phyloP scores from a whole-genome alignment of 2,888 invertebrate genomes.

The Megamerina dolium region DNA sequence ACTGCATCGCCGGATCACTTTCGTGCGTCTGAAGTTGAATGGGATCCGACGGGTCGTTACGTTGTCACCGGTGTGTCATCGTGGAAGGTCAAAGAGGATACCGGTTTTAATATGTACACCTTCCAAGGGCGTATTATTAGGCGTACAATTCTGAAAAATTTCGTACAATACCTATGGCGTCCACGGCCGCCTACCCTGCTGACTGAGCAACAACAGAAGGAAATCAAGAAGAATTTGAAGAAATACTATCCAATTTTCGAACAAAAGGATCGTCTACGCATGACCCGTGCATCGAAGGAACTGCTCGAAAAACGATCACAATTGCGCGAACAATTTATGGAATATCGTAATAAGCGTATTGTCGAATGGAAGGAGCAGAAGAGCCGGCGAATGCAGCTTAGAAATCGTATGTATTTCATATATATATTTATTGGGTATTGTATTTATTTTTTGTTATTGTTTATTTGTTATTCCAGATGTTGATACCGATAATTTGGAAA shows the following conservation, averaged over 20 bases:
- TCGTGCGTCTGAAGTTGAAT: constrained; percentile 89
- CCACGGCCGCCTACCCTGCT: constrained; percentile 87
- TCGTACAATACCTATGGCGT: constrained; percentile 93
- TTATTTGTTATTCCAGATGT: constrained; percentile 60
- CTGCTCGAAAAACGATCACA: constrained; percentile 85
- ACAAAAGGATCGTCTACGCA: constrained; percentile 88
- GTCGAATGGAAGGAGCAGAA: constrained; percentile 74
- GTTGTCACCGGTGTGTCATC: constrained; percentile 92
- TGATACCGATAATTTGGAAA: constrained; percentile 89
- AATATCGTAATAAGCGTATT: constrained; percentile 69
- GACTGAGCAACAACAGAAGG: constrained; percentile 78
- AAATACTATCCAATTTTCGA: constrained; percentile 95
- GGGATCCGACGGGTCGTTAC: constrained; percentile 99
- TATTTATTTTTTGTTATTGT: not conserved
- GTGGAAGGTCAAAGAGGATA: constrained; percentile 91
- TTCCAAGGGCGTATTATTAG: constrained; percentile 79
- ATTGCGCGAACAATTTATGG: constrained; percentile 79
- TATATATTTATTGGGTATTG: not conserved
- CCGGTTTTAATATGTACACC: constrained; percentile 94
- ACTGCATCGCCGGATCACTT: constrained; percentile 94
- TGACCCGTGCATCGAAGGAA: constrained; percentile 91
- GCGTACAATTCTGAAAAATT: constrained; percentile 82
- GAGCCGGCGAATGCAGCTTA: constrained; percentile 72
- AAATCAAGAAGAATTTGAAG: constrained; percentile 95
- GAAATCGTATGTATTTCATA: constrained; percentile 66